Conservation (phyloP, 1,140 invertebrate species). For the Mesaphorura yosii region DNA sequence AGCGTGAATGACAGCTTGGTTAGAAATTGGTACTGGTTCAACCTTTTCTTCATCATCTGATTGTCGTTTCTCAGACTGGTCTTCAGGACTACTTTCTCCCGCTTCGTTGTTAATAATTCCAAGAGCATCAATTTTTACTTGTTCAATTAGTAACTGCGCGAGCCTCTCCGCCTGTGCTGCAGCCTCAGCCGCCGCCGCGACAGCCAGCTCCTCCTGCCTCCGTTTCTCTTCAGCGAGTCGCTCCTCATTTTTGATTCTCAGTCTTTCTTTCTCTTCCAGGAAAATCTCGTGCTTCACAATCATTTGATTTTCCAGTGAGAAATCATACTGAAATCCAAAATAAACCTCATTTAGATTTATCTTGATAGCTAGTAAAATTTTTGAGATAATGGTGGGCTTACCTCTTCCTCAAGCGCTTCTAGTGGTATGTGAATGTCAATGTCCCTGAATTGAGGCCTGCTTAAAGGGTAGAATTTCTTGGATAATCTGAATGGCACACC, state of each 20-base stretch:
- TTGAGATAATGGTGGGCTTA: not conserved
- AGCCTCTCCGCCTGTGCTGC: too few species aligned
- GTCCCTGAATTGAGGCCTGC: constrained; percentile 6
- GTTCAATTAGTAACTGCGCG: too few species aligned
- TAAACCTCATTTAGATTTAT: constrained; percentile 1
- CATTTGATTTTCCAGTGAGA: not conserved
- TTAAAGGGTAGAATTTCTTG: constrained; percentile 2
- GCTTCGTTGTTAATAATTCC: too few species aligned
- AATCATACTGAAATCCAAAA: constrained; percentile 11
- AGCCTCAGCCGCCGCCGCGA: not conserved
- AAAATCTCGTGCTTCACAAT: constrained; percentile 3
- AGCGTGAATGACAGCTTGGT: too few species aligned
- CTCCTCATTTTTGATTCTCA: not conserved
- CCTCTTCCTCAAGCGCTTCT: constrained; percentile 12
- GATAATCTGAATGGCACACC: constrained; percentile 8
- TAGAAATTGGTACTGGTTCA: too few species aligned
- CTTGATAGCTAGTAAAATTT: not conserved
- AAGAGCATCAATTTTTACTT: too few species aligned
- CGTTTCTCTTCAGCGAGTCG: constrained; percentile 1
- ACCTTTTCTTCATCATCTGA: too few species aligned
- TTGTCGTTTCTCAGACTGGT: too few species aligned
- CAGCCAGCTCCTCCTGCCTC: not conserved
- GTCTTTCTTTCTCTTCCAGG: not conserved
- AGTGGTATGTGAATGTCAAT: constrained; percentile 14
- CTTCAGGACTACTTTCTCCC: too few species aligned